Evolutionary conservation across 2,888 invertebrate species (phyloP).

Genomic region (Ophion costatus): DNA sequence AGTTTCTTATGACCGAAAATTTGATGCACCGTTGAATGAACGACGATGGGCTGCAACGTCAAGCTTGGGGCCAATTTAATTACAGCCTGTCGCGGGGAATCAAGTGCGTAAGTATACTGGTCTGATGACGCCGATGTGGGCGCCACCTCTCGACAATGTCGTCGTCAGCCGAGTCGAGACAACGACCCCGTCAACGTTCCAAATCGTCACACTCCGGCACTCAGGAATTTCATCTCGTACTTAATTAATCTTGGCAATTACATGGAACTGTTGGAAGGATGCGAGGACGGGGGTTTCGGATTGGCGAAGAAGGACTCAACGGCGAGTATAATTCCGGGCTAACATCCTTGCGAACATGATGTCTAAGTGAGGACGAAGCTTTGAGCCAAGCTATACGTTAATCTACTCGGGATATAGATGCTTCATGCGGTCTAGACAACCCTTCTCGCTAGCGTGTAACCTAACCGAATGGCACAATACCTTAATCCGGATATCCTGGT

Average conservation of each 20-base stretch:
- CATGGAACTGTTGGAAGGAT: conserved; percentile 34
- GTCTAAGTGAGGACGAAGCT: conserved; percentile 7
- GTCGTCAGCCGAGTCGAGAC: conserved; percentile 46
- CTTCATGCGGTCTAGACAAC: conserved; percentile 29
- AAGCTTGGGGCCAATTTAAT: conserved; percentile 23
- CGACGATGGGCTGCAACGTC: conserved; percentile 7
- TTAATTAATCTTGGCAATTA: conserved; percentile 81
- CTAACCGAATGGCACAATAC: conserved; percentile 28
- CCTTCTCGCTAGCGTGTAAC: conserved; percentile 3
- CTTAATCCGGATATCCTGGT: conserved; percentile 30
- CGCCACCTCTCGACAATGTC: conserved; percentile 20
- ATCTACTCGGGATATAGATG: conserved; percentile 16
- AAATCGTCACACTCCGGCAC: conserved; percentile 72
- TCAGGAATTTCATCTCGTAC: conserved; percentile 80
- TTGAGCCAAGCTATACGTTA: conserved; percentile 20
- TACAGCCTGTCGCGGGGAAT: conserved; percentile 8
- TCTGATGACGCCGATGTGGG: conserved; percentile 10
- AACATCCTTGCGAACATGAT: conserved; percentile 31
- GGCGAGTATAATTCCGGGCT: conserved; percentile 76
- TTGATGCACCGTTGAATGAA: conserved; percentile 3
- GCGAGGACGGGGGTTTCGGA: conserved; percentile 6
- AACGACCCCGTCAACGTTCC: conserved; percentile 21
- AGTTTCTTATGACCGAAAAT: neutral
- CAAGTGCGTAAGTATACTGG: conserved; percentile 14
- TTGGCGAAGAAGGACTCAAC: conserved; percentile 50